Conservation (phyloP, 2,888 invertebrate species). For the Odontocerum albicorne region DNA sequence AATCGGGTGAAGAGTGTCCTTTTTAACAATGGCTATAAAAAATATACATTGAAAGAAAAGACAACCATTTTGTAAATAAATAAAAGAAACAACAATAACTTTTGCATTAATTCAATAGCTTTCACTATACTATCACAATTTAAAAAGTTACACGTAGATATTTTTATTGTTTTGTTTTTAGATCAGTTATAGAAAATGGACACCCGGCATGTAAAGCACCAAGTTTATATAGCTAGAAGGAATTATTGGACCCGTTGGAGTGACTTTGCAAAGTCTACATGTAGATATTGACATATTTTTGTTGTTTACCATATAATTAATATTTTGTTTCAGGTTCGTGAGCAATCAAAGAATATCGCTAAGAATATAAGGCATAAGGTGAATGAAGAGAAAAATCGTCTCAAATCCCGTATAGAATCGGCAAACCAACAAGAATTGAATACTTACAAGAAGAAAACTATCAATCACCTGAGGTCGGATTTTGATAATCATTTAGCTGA, state of each 20-base stretch:
- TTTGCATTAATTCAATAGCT: too few species aligned
- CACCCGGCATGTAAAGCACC: too few species aligned
- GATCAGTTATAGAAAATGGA: neutral
- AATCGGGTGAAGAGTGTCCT: too few species aligned
- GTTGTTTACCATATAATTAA: neutral
- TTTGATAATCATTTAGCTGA: conserved; percentile 46
- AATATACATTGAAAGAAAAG: too few species aligned
- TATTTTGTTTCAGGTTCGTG: conserved; percentile 48
- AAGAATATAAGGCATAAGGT: conserved; percentile 53
- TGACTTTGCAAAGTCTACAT: neutral
- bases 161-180: neutral
- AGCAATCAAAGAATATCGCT: conserved; percentile 57
- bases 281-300: neutral
- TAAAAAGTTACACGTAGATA: too few species aligned
- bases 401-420: conserved; percentile 45
- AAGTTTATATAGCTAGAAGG: too few species aligned
- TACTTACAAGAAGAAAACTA: conserved; percentile 48
- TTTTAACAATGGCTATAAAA: too few species aligned
- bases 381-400: conserved; percentile 48
- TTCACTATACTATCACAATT: too few species aligned
- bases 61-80: too few species aligned
- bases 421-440: conserved; percentile 49
- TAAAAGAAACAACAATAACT: too few species aligned
- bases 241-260: too few species aligned
- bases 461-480: conserved; percentile 47